phyloP scores from a whole-genome alignment of 2,113 vertebrate genomes.

The Mastomys natalensis region DNA sequence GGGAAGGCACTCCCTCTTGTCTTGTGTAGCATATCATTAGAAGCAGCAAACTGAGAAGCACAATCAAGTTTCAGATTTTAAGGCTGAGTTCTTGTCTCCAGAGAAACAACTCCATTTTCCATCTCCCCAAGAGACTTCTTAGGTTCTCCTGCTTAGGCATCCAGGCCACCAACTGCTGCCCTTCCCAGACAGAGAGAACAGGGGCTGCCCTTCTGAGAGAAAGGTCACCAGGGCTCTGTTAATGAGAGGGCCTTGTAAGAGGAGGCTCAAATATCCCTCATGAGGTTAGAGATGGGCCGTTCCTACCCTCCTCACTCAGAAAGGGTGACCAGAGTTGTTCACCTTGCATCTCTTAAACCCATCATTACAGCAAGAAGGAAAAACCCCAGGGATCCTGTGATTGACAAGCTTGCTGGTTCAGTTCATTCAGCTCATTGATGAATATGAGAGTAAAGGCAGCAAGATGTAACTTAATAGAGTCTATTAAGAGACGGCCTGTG shows the following conservation, averaged over 20 bases:
- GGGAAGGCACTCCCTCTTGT: not conserved
- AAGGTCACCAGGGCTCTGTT: not conserved
- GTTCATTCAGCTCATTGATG: not conserved
- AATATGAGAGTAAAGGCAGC: not conserved
- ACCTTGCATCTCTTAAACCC: not conserved
- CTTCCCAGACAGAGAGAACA: not conserved
- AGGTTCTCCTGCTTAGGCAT: not conserved
- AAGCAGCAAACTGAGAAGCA: constrained; percentile 31
- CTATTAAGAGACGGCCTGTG: not conserved
- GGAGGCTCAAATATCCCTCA: constrained; percentile 40
- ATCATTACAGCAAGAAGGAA: constrained; percentile 4
- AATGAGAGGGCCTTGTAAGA: constrained; percentile 35
- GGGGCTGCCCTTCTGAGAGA: not conserved
- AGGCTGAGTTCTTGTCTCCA: constrained; percentile 58
- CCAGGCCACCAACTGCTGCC: not conserved
- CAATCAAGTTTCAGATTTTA: constrained; percentile 72
- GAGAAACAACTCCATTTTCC: constrained; percentile 56
- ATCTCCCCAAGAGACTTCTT: constrained; percentile 63
- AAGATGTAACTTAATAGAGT: not conserved
- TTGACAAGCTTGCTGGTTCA: not conserved
- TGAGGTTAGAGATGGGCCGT: not conserved
- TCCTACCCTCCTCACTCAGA: not conserved
- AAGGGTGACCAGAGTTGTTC: not conserved
- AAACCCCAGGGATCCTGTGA: not conserved
- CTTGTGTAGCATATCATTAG: not conserved